Evolutionary conservation across 92 coral and sea anemone genomes (phyloP), one percentile per base, ranked within the genome.

Genomic region (Palythoa caribaeorum): DNA sequence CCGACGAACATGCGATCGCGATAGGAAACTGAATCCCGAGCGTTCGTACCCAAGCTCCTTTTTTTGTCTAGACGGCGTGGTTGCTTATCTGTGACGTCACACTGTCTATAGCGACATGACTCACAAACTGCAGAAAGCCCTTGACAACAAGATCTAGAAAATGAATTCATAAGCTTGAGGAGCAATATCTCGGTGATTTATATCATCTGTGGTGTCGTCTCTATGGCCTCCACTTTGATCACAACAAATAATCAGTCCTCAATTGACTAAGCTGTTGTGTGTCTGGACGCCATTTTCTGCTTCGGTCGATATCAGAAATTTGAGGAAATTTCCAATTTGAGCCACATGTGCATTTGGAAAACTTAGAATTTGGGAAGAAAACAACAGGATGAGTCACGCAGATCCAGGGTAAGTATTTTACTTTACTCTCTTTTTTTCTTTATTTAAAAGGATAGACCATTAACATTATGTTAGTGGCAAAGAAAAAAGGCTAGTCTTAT

Each of bases 331-430:
- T 28, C 28, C 28, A 28, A 28, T n/a, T 76, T 20, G 10, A 50
- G 15, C 47, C 35, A 1, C 13, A 37, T 50, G 40, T 52, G 44
- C 11, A 52, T 54, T 77, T 9, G 57, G 70, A 63, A 63, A 63
- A 13, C 35, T 17, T 6, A 50, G 57, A 50, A 76, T 38, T 51
- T 76, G n/a, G 38, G 70, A 79, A 52, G 9, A 70, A 38, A 70
- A 48, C 53, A 69, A 17, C 59, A 91, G 15, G 11, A 95, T 95
- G 98, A 95, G 98, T 89, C 97, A 94, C 93, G 91, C 92, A 69
- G 94, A 93, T 19, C 92, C 94, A 12, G 97, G 97, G 97, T 94
- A 72, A 66, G 92, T 88, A 44, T 62, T 37, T 38, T 62, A 55
- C 48, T 20, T 63, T 5, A 9, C 6, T 39, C 2, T 19, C 71